Evolutionary conservation across 2,797 vertebrate genomes (phyloP), one percentile per base, ranked within the genome.

Genomic region (Loriculus beryllinus): DNA sequence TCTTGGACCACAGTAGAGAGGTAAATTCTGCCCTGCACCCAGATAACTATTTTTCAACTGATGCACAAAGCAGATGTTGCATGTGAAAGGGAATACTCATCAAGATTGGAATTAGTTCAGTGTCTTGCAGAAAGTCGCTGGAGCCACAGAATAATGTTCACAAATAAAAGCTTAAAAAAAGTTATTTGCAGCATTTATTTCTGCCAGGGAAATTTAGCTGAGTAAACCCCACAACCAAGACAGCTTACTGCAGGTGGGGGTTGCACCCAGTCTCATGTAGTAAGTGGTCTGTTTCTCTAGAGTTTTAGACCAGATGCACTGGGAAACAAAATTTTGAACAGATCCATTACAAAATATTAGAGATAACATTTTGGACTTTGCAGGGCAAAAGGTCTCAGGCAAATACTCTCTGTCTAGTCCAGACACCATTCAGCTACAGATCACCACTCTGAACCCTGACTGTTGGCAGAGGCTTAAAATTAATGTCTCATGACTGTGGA

Each of bases 121-220:
- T 88, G 56, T 90, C 95, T 90, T 79, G 51, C 67, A 95, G 82
- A 95, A 90, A 49, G 77, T n/a, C 76, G 47, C 51, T 90, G 40
- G 48, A 96, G 51, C 70, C 80, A 80, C 93, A 91, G 70, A 92
- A 86, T 69, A 90, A 84, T 79, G 87, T 88, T 96, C 77, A 67
- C 92, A 91, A 90, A 93, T 95, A 95, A 96, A 96, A 96, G 64
- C 88, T 95, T 95, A 31, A 29, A 21, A 96, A 92, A 93, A 95
- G 86, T 94, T 94, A 92, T 54, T 95, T 92, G 78, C 70, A 95
- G 28, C 70, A 40, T 95, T 91, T 81, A 69, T 51, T 90, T 88
- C 77, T 96, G 70, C 70, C 42, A 74, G 23, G n/a, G 70, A 94
- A 39, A 72, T 91, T 70, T 60, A 86, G 63, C 70, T 84, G 63